These are phyloP conservation scores for Dryococelus australis DNA, from an alignment of 2,888 invertebrate species.

Conservation along the genomic window DNA sequence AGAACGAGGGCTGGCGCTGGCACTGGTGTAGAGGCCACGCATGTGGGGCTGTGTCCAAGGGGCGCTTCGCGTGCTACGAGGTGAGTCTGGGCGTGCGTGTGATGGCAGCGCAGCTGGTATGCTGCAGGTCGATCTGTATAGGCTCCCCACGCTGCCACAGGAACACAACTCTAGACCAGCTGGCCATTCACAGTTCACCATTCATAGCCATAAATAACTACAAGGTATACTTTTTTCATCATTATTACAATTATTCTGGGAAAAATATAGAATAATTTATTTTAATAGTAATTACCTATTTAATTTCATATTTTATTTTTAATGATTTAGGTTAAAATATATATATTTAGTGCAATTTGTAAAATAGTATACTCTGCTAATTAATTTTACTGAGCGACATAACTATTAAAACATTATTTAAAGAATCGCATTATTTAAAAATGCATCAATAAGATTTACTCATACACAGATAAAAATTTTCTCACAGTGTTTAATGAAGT, in stretches of 20 bases:
- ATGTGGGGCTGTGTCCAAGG: slow-evolving; percentile 78
- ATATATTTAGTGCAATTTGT: too few relatives aligned
- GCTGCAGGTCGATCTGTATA: slow-evolving; percentile 63
- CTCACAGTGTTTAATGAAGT: neutral
- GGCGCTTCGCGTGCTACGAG: slow-evolving; percentile 84
- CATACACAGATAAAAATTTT: too few relatives aligned
- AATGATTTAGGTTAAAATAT: too few relatives aligned
- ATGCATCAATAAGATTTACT: too few relatives aligned
- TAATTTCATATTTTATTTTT: too few relatives aligned
- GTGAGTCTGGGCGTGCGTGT: slow-evolving; percentile 57
- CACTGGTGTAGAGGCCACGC: slow-evolving; percentile 79
- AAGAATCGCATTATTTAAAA: too few relatives aligned
- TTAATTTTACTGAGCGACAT: too few relatives aligned
- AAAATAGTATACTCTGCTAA: too few relatives aligned
- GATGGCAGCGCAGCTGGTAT: slow-evolving; percentile 57
- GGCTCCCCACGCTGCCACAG: slow-evolving; percentile 52
- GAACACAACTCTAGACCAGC: slow-evolving; percentile 44
- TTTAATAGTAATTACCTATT: too few relatives aligned
- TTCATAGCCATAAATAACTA: slow-evolving; percentile 33
- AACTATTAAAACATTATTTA: too few relatives aligned
- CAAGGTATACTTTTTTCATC: slow-evolving; percentile 32
- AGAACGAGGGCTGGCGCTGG: slow-evolving; percentile 84
- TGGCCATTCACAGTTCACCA: slow-evolving; percentile 40
- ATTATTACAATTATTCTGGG: too few relatives aligned
- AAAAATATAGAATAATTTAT: too few relatives aligned